Evolutionary conservation across 37 sponge, comb jelly and placozoan genomes (phyloP).

Genomic region (Tethya wilhelma): DNA sequence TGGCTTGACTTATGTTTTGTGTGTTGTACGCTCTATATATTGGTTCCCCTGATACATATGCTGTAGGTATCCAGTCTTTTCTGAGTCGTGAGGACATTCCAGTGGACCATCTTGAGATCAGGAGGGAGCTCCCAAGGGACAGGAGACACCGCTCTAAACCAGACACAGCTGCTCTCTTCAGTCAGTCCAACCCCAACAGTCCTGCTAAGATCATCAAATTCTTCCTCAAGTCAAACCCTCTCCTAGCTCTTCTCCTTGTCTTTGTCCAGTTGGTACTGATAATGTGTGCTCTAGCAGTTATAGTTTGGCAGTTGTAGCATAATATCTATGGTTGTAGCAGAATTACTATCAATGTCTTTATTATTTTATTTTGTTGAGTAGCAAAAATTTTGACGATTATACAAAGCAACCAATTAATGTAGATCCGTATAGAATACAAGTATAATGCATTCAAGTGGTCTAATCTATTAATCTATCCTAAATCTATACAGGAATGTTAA

Average conservation of each 20-base stretch:
- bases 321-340: not conserved
- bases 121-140: conserved; percentile 64
- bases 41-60: not conserved
- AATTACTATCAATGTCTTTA: not conserved
- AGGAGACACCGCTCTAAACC: conserved; percentile 81
- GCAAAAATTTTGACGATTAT: too few relatives aligned
- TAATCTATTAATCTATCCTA: too few relatives aligned
- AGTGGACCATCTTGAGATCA: conserved; percentile 64
- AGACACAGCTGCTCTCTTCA: conserved; percentile 75
- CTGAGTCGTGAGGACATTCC: conserved; percentile 68
- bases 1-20: not conserved
- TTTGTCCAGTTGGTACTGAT: conserved; percentile 32
- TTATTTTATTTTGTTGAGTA: too few relatives aligned
- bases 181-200: conserved; percentile 21
- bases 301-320: not conserved
- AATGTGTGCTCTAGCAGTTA: not conserved
- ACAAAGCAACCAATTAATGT: too few relatives aligned
- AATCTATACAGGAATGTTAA: too few relatives aligned
- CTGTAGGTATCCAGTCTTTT: conserved; percentile 42
- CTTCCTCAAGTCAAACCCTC: conserved; percentile 32
- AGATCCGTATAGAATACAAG: too few relatives aligned
- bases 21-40: not conserved
- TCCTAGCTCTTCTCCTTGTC: conserved; percentile 20
- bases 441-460: too few relatives aligned
- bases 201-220: conserved; percentile 20